phyloP scores from a whole-genome alignment of 2,113 vertebrate genomes.

The Sclerurus mexicanus region DNA sequence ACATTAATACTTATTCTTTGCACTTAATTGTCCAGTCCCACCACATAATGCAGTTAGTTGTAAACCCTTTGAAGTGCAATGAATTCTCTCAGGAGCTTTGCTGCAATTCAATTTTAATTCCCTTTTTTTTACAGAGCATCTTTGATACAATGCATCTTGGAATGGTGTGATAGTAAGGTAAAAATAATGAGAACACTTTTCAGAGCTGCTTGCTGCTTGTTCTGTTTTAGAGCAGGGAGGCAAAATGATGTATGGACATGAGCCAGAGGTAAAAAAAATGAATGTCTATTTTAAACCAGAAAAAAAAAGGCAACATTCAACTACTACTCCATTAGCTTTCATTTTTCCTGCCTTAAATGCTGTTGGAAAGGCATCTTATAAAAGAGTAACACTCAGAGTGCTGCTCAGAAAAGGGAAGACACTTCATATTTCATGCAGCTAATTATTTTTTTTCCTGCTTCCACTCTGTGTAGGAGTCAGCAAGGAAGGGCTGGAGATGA shows the following conservation, averaged over 20 bases:
- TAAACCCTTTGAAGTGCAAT: neutral
- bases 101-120: constrained; percentile 37
- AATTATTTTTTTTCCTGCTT: neutral
- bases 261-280: neutral
- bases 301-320: neutral
- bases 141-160: neutral
- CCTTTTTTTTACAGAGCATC: neutral
- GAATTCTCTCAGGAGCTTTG: neutral
- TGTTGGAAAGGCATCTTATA: neutral
- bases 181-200: neutral
- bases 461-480: neutral
- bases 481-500: neutral
- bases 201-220: neutral
- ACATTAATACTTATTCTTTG: constrained; percentile 5
- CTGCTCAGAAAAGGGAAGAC: neutral
- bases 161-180: neutral
- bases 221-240: neutral
- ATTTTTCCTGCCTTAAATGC: constrained; percentile 20
- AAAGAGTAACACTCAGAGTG: neutral
- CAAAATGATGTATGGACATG: neutral
- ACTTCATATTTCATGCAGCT: neutral
- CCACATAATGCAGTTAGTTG: neutral
- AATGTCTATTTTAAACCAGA: neutral
- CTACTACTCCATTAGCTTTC: neutral
- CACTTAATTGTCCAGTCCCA: neutral